These are phyloP conservation scores for Catharus minimus DNA, from an alignment of 2,113 vertebrate genomes.

Conservation along the genomic window DNA sequence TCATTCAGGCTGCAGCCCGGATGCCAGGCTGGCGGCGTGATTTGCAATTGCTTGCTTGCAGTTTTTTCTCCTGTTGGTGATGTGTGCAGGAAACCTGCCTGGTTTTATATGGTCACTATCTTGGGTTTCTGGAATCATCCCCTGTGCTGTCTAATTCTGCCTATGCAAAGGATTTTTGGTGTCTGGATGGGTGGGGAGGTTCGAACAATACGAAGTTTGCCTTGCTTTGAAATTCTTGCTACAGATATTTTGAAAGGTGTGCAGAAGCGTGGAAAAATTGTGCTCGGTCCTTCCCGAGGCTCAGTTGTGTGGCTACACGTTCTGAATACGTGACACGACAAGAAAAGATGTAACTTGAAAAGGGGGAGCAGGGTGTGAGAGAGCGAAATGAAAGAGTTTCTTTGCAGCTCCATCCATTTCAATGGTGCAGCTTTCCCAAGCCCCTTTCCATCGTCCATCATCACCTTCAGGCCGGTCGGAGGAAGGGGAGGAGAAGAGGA, in stretches of 20 bases:
- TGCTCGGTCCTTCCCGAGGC: not conserved
- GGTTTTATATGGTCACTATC: constrained; percentile 23
- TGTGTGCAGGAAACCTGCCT: constrained; percentile 26
- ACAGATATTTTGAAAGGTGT: not conserved
- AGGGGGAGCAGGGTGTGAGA: too few species aligned
- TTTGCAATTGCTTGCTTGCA: constrained; percentile 61
- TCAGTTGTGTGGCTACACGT: rapidly evolving
- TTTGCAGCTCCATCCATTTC: constrained; percentile 70
- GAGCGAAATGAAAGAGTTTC: constrained; percentile 14
- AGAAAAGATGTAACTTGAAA: not conserved
- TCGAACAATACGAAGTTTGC: not conserved
- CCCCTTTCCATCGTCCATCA: constrained; percentile 62
- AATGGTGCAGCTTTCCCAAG: constrained; percentile 89
- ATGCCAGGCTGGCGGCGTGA: not conserved
- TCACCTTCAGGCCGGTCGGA: constrained; percentile 71
- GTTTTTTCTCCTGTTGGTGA: constrained; percentile 17
- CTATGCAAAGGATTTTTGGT: constrained; percentile 13
- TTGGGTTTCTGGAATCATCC: constrained; percentile 47
- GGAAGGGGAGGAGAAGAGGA: constrained; percentile 62
- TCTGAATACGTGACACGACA: not conserved
- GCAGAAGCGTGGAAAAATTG: not conserved
- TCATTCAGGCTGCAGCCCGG: not conserved
- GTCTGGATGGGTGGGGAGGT: constrained; percentile 6
- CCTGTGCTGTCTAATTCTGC: not conserved
- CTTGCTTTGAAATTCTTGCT: not conserved